Evolutionary conservation across 2,113 vertebrate species (phyloP).

Genomic region (Ibidorhyncha struthersii): DNA sequence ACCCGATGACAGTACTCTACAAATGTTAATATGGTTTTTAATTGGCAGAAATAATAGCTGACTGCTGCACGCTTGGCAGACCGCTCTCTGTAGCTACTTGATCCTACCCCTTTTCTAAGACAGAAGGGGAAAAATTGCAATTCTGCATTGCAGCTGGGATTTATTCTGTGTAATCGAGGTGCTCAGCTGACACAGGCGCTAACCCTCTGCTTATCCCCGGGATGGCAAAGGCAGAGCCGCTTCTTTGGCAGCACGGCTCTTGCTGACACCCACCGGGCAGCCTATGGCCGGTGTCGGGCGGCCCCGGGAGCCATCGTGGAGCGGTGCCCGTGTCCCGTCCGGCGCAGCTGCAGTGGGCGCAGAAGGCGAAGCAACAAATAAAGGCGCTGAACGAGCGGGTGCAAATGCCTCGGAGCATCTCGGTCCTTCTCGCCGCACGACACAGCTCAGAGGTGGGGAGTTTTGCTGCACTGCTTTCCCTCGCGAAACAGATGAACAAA

Average conservation of each 20-base stretch:
- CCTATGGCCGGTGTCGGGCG: not conserved
- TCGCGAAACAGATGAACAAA: no score
- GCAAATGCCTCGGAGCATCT: no score
- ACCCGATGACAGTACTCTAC: not conserved
- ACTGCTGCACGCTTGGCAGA: not conserved
- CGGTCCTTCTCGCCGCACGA: no score
- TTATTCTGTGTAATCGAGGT: not conserved
- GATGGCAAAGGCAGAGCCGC: not conserved
- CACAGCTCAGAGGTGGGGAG: no score
- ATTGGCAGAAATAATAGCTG: constrained; percentile 15
- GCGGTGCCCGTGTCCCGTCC: no score
- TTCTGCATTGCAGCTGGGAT: not conserved
- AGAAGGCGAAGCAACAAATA: not conserved
- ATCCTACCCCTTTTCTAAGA: not conserved
- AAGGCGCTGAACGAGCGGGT: not conserved
- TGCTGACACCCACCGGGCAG: not conserved
- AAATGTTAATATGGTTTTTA: constrained; percentile 26
- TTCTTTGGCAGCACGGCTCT: rapidly evolving
- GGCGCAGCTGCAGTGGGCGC: not conserved
- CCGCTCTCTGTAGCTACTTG: not conserved
- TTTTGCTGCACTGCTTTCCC: no score
- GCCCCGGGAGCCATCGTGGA: not conserved
- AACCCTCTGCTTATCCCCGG: not conserved
- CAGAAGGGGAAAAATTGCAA: not conserved
- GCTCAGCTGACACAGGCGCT: not conserved